Base-by-base conservation (phyloP, 2,113 vertebrate species). In the Todiramphus chloris region DNA sequence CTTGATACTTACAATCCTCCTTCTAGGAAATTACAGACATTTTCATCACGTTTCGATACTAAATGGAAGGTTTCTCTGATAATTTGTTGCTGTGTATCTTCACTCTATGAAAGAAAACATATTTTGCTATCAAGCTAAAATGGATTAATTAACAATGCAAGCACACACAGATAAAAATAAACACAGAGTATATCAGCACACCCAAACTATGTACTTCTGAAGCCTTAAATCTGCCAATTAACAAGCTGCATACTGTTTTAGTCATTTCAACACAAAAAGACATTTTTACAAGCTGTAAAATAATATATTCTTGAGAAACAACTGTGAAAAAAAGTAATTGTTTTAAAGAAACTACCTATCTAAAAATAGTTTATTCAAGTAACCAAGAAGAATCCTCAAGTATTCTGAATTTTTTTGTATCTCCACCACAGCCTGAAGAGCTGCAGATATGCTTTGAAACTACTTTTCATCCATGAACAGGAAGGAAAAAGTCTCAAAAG, bases 1-100 rank as follows among this genome's bases (percentile, higher is more conserved):
- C 44, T 20, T 37, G 62, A 93, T 97, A 98, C 99, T 99, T 98
- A 99, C 99, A 99, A 97, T 98, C 99, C 99, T 93, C 99, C 99
- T 98, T 99, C 99, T 81, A 99, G 98, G 97, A 99, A 99, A 96
- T 99, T 99, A 98, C 99, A 99, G 89, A 99, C 99, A 81, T 99
- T 99, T 97, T 99, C 99, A 94, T 99, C 99, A 96, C 99, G 97
- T 97, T 99, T 99, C 0, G 99, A 99, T 58, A 99, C 99, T 97
- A 99, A 98, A 95, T 99, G 99, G 97, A 99, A 99, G 74, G 99
- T 99, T 98, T 99, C 99, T 97, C 99, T 98, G 98, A 99, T 99
- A 97, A 99, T 99, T 95, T 99, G 99, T 83, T 99, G 99, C 91
- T 99, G 99, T 0, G 98, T 99, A 97, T 99, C 99, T 99, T 99